Base-by-base conservation (phyloP, 2,113 vertebrate species). In the Rhynchomys soricoides region DNA sequence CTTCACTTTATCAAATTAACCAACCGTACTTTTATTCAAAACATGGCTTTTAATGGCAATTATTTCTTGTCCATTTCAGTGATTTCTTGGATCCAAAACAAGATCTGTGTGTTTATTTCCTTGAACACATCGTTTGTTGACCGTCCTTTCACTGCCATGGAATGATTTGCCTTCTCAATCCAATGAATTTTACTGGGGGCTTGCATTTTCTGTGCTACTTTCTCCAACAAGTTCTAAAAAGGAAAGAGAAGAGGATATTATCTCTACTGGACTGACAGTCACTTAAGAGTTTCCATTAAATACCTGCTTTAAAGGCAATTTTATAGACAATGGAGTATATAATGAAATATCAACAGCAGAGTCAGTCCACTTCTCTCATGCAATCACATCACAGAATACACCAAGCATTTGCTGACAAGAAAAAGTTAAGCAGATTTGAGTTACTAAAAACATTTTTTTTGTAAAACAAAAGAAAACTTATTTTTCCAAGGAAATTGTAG, bases 151-250 rank as follows among this genome's bases (percentile, higher is more conserved):
- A 99, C 99, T 64, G 96, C 97, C 97, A 99, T 99, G 73, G 99
- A 99, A 95, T 99, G 99, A 96, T 98, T 99, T 91, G 98, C 99
- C 97, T 99, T 99, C 87, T 98, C 98, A 66, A 99, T 97, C 99
- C 99, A 99, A 48, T 99, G 98, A 94, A 99, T 99, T 87, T 99
- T 98, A 89, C 95, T 98, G 91, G 98, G 97, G 93, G 98, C 98
- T 98, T 99, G 98, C 98, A 99, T 99, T 97, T 99, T 98, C 86
- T 98, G 98, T n/a, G 98, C 70, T 85, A 98, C 98, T 81, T 64
- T 86, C 90, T 99, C 99, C 96, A 99, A 96, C 95, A 99, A 97
- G 59, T 96, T 98, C 99, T 99, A 50, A 22, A 64, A 50, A 86
- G 92, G 96, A 26, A 90, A 97, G 91, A 73, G 83, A 95, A 92